Base-by-base conservation (phyloP, 2,113 vertebrate genomes). In the Ophthalmolycus amberensis region DNA sequence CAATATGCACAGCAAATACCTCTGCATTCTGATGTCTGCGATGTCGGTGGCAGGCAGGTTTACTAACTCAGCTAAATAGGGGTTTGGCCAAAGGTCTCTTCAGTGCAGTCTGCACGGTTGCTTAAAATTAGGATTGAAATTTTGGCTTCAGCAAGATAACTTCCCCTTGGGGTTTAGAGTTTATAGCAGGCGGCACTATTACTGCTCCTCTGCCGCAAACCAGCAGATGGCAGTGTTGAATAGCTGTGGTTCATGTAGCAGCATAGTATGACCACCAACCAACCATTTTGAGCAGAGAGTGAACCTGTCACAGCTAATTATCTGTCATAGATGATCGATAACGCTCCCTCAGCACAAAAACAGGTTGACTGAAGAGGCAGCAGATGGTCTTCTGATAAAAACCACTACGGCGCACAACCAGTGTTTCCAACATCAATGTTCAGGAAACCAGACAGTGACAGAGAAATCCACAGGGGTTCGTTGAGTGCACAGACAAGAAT, bases 141-240 rank as follows among this genome's bases (percentile, higher is more conserved):
- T 34, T 69, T 85, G 25, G 38, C 50, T 44, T 52, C 25, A 75
- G 11, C 3, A 34, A 58, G 65, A 62, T 32, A 4, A 74, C 70
- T 46, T 58, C 63, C 38, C 38, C 0, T 14, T 18, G n/a, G 29
- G 46, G 34, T 70, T 78, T 32, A 40, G 20, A 44, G 38, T 48
- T 62, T 54, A 20, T 20, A 40, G 75, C 18, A 68, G 6, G 25
- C 42, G 38, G 22, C 20, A n/a, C 11, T 20, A 7, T 63, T 15
- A 15, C n/a, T 71, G 44, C 58, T 0, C 40, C 5, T 59, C 15
- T 12, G 44, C 4, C 63, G 46, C 25, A 25, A 66, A 70, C 89
- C 92, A 93, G 89, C 81, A 93, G 94, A 79, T 92, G 94, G 93
- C 90, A 93, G 88, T 93, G 32, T 93, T 92, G 84, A 89, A 92